Evolutionary conservation across 2,888 invertebrate species (phyloP), one percentile per base, ranked within the genome.

Genomic region (Gryllus longicercus): DNA sequence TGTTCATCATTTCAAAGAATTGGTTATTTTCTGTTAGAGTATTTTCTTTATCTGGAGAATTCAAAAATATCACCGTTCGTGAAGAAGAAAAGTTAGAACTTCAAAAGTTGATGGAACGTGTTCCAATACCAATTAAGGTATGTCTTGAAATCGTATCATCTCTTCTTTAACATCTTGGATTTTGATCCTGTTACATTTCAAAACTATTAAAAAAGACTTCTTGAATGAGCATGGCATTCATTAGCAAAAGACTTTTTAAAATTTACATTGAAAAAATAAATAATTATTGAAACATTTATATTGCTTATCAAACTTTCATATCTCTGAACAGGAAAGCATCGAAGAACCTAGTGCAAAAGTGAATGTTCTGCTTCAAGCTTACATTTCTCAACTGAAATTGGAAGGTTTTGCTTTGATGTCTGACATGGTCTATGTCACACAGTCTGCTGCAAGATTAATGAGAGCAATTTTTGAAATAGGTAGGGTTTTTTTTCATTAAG

Each of bases 361-460:
- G 50, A 98, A 98, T 87, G 97, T 98, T 12, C 88, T 99, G 0
- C 90, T 98, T 0, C 98, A 99, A 87, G 98, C 99, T 0, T 99
- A 98, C 88, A 99, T 99, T 83, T 99, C 99, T 0, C 98, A 99
- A 87, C 88, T 99, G 84, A 99, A 98, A 88, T 89, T 99, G 80
- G 99, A 99, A 85, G 99, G 99, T 0, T 99, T 99, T 87, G 98
- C 99, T 0, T 89, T 99, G 2, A 98, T 99, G 96, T 96, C 98
- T 0, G 99, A 99, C 87, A 99, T 99, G 99, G 97, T 99, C 5
- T 99, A 96, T 86, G 96, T 99, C 0, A 98, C 99, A 0, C 99
- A 99, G 87, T 98, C 97, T 0, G 99, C 99, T 0, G 94, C 96
- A 2, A 90, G 99, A 78, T 90, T 99, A 77, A 94, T 99, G 90